Conservation (phyloP, 2,113 vertebrate species). For the Morphnarchus princeps region DNA sequence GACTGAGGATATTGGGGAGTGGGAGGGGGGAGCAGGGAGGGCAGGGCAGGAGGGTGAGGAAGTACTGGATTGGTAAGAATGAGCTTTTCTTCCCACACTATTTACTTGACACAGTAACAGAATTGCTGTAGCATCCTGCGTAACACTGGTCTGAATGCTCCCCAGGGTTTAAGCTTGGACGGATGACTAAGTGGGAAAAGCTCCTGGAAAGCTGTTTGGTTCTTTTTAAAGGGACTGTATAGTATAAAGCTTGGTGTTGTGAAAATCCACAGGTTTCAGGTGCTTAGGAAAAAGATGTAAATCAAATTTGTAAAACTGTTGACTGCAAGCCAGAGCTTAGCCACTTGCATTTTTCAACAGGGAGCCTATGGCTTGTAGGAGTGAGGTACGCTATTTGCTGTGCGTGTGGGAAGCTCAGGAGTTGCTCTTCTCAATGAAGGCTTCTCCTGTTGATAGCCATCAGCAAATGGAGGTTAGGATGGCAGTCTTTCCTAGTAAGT, state of each 20-base stretch:
- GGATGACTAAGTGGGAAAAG: not conserved
- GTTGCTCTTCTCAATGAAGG: not conserved
- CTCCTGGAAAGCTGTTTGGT: not conserved
- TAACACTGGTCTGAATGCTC: not conserved
- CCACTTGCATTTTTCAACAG: not conserved
- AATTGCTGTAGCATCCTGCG: not conserved
- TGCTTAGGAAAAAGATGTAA: not conserved
- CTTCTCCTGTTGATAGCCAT: not conserved
- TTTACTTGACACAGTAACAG: not conserved
- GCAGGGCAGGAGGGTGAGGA: no score
- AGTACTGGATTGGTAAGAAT: not conserved
- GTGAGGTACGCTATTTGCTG: not conserved
- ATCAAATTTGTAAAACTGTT: not conserved
- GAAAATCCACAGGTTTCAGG: not conserved
- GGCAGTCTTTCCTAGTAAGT: not conserved
- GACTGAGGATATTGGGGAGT: not conserved
- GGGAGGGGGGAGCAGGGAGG: no score
- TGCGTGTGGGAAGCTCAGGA: accelerated
- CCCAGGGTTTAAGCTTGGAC: not conserved
- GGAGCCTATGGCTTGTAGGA: not conserved
- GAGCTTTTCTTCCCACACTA: not conserved
- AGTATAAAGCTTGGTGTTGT: not conserved
- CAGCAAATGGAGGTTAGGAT: not conserved
- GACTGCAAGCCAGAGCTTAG: not conserved
- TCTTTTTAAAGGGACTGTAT: not conserved